Conservation (phyloP, 2,888 invertebrate species). For the Horisme vitalbata region DNA sequence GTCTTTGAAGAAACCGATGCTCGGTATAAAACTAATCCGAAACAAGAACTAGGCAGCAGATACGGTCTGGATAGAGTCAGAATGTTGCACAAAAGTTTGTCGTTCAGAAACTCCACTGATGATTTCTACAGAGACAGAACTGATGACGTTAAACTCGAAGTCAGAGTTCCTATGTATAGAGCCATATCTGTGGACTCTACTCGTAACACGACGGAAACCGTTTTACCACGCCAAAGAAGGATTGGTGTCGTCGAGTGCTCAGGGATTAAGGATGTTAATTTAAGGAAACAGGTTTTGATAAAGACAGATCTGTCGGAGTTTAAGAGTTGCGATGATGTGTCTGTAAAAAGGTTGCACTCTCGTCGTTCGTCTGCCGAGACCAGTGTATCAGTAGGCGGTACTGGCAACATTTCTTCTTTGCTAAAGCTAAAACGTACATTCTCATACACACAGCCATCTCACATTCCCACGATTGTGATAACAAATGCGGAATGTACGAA, state of each 20-base stretch:
- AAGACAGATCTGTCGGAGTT: conserved; percentile 47
- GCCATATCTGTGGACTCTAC: conserved; percentile 46
- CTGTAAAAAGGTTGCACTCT: conserved; percentile 30
- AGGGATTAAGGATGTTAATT: conserved; percentile 45
- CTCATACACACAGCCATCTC: conserved; percentile 20
- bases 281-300: conserved; percentile 58
- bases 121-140: conserved; percentile 37
- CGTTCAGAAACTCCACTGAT: conserved; percentile 41
- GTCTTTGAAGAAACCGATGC: conserved; percentile 17
- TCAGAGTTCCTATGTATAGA: conserved; percentile 45
- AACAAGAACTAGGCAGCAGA: conserved; percentile 37
- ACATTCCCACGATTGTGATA: conserved; percentile 45
- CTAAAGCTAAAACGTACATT: conserved; percentile 40
- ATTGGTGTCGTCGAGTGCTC: conserved; percentile 49
- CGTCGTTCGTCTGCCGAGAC: conserved; percentile 33
- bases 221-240: conserved; percentile 47
- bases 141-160: conserved; percentile 38
- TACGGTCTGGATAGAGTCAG: conserved; percentile 52
- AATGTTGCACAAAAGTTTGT: conserved; percentile 48
- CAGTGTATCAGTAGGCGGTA: conserved; percentile 6
- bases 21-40: conserved; percentile 25
- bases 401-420: conserved; percentile 30
- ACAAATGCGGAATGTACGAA: conserved; percentile 36
- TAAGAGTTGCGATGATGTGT: conserved; percentile 58
- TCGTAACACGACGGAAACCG: conserved; percentile 28